These are phyloP conservation scores for Aricia agestis DNA, from an alignment of 1,140 invertebrate genomes.

Conservation along the genomic window DNA sequence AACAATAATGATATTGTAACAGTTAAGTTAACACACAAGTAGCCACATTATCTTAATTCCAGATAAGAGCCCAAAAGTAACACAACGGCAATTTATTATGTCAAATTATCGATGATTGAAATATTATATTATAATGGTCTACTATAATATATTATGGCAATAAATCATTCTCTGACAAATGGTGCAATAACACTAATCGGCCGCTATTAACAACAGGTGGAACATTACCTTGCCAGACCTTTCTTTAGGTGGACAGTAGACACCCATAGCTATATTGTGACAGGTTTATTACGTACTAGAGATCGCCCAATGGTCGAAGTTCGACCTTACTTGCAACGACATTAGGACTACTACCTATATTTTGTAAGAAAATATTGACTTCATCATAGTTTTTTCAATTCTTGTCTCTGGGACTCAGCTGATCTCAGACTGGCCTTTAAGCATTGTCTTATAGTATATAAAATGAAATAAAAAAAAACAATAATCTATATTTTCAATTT, in stretches of 20 bases:
- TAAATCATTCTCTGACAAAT: slow-evolving; percentile 6
- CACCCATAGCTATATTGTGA: neutral
- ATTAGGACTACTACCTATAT: too few species aligned
- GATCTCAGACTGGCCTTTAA: too few species aligned
- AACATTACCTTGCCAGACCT: slow-evolving; percentile 3
- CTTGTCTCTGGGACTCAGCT: too few species aligned
- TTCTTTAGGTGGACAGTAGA: neutral
- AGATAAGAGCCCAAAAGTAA: neutral
- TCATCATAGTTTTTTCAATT: too few species aligned
- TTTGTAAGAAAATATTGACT: too few species aligned
- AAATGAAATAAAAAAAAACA: too few species aligned
- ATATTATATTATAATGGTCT: neutral
- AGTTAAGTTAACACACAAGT: neutral
- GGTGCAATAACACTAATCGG: slow-evolving; percentile 4
- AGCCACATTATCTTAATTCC: neutral
- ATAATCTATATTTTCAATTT: too few species aligned
- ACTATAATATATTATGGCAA: slow-evolving; percentile 1
- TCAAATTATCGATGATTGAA: neutral
- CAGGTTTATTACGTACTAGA: neutral
- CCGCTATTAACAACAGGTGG: slow-evolving; percentile 3
- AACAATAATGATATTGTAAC: too few species aligned
- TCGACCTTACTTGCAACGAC: too few species aligned
- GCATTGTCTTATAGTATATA: too few species aligned
- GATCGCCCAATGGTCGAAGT: too few species aligned
- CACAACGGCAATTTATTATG: neutral